Evolutionary conservation across 92 coral and sea anemone genomes (phyloP), one percentile per base, ranked within the genome.

Genomic region (Zoanthus sansibaricus): DNA sequence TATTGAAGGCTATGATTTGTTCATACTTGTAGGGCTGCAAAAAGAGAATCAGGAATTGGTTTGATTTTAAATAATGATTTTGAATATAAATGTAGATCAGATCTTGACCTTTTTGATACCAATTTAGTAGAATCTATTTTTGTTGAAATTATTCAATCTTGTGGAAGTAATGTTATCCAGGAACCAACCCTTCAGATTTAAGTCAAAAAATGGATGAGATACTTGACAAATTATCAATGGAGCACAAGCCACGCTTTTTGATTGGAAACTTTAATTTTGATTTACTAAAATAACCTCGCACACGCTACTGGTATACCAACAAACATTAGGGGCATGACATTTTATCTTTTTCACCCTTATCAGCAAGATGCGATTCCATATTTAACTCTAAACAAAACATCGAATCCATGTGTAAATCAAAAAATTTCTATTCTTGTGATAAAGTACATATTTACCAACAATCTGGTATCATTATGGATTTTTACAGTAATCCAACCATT

Each of bases 241-340:
- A 58, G 64, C 64, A 58, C 64, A 70, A 70, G 44, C 75, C 75
- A 10, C 32, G 51, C 75, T 70, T 5, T 70, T 33, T 67, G 33
- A 67, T 11, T 49, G 55, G 55, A 3, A 9, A 49, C 54, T 49
- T 49, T 49, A 49, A 49, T 49, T 3, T 25, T 25, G 25, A 30
- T 67, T 30, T 67, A 67, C 44, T 67, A 67, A 67, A 67, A 67
- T 70, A 3, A 25, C 25, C 25, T 25, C 25, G 25, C 0, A 0
- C 25, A 25, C 25, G 25, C 25, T 25, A 25, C 25, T 25, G 25
- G 25, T 25, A 25, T 25, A 25, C 25, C 25, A 25, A 25, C 25
- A 25, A 25, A 25, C 25, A 25, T 25, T 25, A 25, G 25, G 25
- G 25, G 25, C 25, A 25, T 25, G 0, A 25, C 25, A 25, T 25